Evolutionary conservation across 2,113 vertebrate species (phyloP).

Genomic region (Xiphophorus maculatus): DNA sequence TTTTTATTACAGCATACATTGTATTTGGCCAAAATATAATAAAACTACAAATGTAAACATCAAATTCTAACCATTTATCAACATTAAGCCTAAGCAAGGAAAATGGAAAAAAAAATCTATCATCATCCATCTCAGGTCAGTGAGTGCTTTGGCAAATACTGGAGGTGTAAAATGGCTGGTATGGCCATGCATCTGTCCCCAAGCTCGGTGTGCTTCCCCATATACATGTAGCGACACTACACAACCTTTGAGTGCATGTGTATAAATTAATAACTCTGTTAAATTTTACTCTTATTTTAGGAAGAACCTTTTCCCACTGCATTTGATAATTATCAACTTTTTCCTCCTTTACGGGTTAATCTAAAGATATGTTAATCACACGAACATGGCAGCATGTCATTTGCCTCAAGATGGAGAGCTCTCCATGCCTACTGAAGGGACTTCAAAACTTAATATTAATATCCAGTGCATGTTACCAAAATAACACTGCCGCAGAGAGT

Average conservation of each 20-base stretch:
- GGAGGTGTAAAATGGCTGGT: conserved; percentile 79
- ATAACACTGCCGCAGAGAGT: conserved; percentile 44
- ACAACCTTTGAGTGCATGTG: neutral
- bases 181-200: conserved; percentile 67
- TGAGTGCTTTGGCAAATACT: conserved; percentile 44
- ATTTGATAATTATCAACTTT: neutral
- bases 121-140: conserved; percentile 74
- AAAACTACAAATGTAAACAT: conserved; percentile 3
- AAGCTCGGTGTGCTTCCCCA: conserved; percentile 31
- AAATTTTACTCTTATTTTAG: neutral
- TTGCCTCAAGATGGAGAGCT: conserved; percentile 13
- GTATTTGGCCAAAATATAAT: neutral
- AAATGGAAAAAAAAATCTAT: conserved; percentile 51
- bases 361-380: conserved; percentile 17
- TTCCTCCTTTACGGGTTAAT: neutral
- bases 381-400: conserved; percentile 28
- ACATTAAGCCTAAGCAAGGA: neutral
- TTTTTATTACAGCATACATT: neutral
- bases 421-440: conserved; percentile 28
- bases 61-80: neutral
- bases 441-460: conserved; percentile 26
- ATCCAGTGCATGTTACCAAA: conserved; percentile 52
- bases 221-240: conserved; percentile 37
- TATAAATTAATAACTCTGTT: neutral
- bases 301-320: neutral